Evolutionary conservation across 2,888 invertebrate species (phyloP).

Genomic region (Neelides folsomi): DNA sequence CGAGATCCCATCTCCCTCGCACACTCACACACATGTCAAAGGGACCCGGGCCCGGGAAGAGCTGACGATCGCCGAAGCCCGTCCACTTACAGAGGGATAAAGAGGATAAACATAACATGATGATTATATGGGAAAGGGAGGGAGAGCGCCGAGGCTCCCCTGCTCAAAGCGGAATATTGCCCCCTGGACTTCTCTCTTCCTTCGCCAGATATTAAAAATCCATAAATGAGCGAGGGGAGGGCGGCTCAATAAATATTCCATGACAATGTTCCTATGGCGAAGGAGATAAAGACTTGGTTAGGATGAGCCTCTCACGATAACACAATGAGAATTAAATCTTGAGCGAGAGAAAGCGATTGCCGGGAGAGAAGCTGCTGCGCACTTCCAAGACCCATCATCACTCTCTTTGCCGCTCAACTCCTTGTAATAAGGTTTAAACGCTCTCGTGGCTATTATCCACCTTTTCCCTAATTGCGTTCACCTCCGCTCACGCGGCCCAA

Average conservation of each 20-base stretch:
- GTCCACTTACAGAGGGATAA: too few species aligned
- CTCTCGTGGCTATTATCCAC: conserved; percentile 3
- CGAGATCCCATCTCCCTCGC: too few species aligned
- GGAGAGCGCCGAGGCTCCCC: not conserved
- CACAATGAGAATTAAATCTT: conserved; percentile 9
- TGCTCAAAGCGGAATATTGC: conserved; percentile 1
- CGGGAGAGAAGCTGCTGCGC: not conserved
- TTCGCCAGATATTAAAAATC: conserved; percentile 16
- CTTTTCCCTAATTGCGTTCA: not conserved
- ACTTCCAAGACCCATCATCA: not conserved
- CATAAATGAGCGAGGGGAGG: conserved; percentile 15
- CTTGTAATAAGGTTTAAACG: conserved; percentile 5
- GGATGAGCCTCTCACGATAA: conserved; percentile 1
- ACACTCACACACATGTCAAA: too few species aligned
- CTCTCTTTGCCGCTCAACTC: not conserved
- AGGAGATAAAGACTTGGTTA: not conserved
- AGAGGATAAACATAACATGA: too few species aligned
- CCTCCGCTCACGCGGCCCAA: conserved; percentile 1
- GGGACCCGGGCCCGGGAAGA: too few species aligned
- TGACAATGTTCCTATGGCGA: conserved; percentile 16
- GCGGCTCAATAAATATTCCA: conserved; percentile 20
- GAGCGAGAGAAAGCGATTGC: not conserved
- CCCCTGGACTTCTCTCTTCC: not conserved
- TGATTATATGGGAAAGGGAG: not conserved
- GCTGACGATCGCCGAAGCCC: too few species aligned